Evolutionary conservation across 2,888 invertebrate genomes (phyloP).

Genomic region (Patella caerulea): DNA sequence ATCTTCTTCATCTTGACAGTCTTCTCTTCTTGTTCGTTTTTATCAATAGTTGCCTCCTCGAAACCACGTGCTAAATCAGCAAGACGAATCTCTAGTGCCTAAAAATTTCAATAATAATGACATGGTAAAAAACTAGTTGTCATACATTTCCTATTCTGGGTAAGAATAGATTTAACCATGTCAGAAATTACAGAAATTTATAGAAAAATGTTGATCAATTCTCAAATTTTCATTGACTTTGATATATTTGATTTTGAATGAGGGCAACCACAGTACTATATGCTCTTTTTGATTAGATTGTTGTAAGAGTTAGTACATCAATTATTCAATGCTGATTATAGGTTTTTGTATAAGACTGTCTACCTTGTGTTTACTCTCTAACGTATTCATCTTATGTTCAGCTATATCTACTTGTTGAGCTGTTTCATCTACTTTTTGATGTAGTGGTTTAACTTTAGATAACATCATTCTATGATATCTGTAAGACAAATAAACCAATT

Average conservation of each 20-base stretch:
- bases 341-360: neutral
- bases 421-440: conserved; percentile 70
- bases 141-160: too few relatives aligned
- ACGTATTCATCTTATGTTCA: conserved; percentile 68
- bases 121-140: neutral
- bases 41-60: conserved; percentile 72
- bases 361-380: conserved; percentile 69
- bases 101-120: neutral
- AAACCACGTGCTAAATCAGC: conserved; percentile 68
- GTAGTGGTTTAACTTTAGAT: conserved; percentile 70
- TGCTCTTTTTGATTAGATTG: too few relatives aligned
- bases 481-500: conserved; percentile 11
- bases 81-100: conserved; percentile 67
- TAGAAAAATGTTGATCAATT: neutral
- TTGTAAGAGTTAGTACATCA: too few relatives aligned
- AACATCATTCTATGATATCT: conserved; percentile 71
- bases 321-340: too few relatives aligned
- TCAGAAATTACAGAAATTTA: too few relatives aligned
- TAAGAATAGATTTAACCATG: too few relatives aligned
- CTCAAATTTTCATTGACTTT: neutral
- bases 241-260: too few relatives aligned
- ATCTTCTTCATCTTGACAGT: conserved; percentile 68
- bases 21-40: conserved; percentile 70
- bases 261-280: too few relatives aligned
- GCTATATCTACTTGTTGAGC: conserved; percentile 68